Evolutionary conservation across 2,888 invertebrate species (phyloP).

Genomic region (Neria commutata): DNA sequence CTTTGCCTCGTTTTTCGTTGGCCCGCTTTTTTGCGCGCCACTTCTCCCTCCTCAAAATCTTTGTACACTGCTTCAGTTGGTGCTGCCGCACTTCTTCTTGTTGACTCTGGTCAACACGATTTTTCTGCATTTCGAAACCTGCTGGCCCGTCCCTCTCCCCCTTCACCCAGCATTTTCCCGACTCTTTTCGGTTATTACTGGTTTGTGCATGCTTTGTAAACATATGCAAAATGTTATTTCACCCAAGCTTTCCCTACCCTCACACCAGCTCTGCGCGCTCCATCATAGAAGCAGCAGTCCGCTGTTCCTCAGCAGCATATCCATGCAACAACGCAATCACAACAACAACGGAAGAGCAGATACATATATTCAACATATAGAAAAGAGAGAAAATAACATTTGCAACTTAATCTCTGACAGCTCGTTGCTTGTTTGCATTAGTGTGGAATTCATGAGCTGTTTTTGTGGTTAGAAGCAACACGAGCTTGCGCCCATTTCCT

Average conservation of each 20-base stretch:
- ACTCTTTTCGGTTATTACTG: background rate
- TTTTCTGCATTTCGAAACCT: conserved; percentile 40
- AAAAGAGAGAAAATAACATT: conserved; percentile 37
- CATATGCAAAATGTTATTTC: conserved; percentile 48
- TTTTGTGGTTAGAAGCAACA: conserved; percentile 2
- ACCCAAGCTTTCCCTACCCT: conserved; percentile 32
- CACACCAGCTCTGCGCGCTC: background rate
- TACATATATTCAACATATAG: conserved; percentile 1
- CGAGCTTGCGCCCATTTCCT: too few species aligned
- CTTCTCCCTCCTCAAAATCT: conserved; percentile 46
- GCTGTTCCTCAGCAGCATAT: conserved; percentile 9
- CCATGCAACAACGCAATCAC: conserved; percentile 32
- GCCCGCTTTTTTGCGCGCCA: conserved; percentile 42
- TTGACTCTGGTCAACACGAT: conserved; percentile 52
- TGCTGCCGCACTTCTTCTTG: conserved; percentile 30
- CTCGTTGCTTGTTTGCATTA: conserved; percentile 52
- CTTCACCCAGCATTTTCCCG: too few species aligned
- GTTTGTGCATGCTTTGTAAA: conserved; percentile 26
- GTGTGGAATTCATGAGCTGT: conserved; percentile 56
- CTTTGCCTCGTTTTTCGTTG: conserved; percentile 30
- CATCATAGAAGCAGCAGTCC: background rate
- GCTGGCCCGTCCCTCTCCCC: conserved; percentile 11
- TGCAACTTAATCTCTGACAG: conserved; percentile 57
- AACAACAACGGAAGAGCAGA: background rate
- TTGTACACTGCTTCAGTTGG: conserved; percentile 10